Conservation (phyloP, 1,140 invertebrate genomes). For the Neodiprion fabricii region DNA sequence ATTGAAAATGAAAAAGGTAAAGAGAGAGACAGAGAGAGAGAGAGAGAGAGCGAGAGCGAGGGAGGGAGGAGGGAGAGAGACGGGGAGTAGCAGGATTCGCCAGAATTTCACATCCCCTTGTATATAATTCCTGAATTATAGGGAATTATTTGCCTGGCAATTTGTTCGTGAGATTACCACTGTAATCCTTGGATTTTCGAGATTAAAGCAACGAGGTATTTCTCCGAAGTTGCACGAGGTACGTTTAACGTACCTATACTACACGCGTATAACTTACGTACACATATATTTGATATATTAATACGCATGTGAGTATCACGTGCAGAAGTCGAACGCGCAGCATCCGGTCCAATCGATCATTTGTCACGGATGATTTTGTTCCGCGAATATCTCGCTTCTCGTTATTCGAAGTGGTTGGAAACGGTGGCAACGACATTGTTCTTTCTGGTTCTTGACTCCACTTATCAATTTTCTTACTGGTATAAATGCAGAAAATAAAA, state of each 20-base stretch:
- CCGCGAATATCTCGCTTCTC: not conserved
- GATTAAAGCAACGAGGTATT: constrained; percentile 1
- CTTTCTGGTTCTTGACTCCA: too few relatives aligned
- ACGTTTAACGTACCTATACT: not conserved
- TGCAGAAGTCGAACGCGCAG: not conserved
- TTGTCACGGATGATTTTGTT: not conserved
- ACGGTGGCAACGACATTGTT: too few relatives aligned
- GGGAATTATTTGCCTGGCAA: constrained; percentile 4
- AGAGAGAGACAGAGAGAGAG: too few relatives aligned
- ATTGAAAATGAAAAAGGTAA: too few relatives aligned
- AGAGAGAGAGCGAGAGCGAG: too few relatives aligned
- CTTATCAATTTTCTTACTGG: too few relatives aligned
- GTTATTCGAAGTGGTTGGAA: too few relatives aligned
- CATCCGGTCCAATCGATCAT: not conserved
- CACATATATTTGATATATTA: not conserved
- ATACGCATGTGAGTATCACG: not conserved
- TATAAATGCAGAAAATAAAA: too few relatives aligned
- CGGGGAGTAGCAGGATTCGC: too few relatives aligned
- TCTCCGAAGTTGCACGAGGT: not conserved
- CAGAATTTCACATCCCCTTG: too few relatives aligned
- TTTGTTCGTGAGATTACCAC: constrained; percentile 2
- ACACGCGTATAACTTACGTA: not conserved
- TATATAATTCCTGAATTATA: not conserved
- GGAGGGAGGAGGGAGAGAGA: too few relatives aligned
- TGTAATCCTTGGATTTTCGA: not conserved